These are phyloP conservation scores for Thripadectes ignobilis DNA, from an alignment of 2,797 vertebrate species.

Conservation along the genomic window DNA sequence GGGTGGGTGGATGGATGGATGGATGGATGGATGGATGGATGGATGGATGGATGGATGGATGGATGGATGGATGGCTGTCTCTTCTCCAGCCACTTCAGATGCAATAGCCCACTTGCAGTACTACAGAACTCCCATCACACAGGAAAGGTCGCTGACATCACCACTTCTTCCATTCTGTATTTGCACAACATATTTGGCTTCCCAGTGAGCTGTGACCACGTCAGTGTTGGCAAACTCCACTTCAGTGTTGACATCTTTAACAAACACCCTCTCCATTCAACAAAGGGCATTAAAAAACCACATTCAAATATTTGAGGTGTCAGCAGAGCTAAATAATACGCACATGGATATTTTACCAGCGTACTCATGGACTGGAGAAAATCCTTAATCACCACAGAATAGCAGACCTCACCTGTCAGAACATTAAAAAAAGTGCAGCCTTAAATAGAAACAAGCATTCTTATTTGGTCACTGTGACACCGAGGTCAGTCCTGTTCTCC, in stretches of 20 bases:
- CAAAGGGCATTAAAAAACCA: background rate
- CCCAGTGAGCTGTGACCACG: background rate
- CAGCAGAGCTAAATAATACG: background rate
- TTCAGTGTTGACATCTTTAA: background rate
- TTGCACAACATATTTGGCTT: background rate
- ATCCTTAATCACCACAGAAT: background rate
- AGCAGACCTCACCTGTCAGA: background rate
- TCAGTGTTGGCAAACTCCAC: background rate
- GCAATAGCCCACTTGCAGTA: accelerated
- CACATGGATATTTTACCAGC: background rate
- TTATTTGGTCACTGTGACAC: background rate
- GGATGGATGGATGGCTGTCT: background rate
- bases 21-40: background rate
- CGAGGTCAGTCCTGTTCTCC: background rate
- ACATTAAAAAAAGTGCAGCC: background rate
- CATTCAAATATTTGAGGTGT: background rate
- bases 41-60: background rate
- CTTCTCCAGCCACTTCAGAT: background rate
- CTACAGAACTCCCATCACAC: background rate
- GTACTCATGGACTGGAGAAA: background rate
- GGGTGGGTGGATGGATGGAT: background rate
- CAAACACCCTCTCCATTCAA: background rate
- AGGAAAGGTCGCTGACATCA: background rate
- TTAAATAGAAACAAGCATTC: background rate
- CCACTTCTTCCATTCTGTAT: background rate